A percentile compares a stretch with the other conserved stretches of the same genome.
phyloP scores from a whole-genome alignment of 2,797 vertebrate species.

The Chelonia mydas region DNA sequence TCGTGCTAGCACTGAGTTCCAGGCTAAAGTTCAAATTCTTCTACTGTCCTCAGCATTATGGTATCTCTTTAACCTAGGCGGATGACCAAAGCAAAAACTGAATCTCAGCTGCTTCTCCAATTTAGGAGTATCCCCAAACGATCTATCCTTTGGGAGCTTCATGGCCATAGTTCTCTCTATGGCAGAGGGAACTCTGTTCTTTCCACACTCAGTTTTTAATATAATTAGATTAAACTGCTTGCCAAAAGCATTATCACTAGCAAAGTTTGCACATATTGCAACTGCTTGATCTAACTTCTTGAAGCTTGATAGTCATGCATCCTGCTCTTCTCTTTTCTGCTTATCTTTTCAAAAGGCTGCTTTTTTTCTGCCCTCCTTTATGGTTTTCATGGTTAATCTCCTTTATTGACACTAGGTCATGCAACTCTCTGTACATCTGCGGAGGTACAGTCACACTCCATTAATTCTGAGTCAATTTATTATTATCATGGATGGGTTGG shows the following conservation, averaged over 20 bases:
- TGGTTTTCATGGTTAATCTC: conserved; percentile 27
- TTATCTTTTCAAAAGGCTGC: background rate
- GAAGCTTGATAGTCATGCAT: background rate
- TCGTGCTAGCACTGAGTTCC: background rate
- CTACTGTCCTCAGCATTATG: background rate
- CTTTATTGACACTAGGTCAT: background rate
- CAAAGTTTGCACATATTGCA: background rate
- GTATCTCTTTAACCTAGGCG: background rate
- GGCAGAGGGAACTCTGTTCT: background rate
- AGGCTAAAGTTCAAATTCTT: background rate
- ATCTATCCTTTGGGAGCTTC: background rate
- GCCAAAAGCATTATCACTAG: background rate
- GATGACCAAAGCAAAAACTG: background rate
- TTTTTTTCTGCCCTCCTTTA: background rate
- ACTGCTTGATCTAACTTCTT: background rate
- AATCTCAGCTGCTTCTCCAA: background rate
- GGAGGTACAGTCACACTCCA: background rate
- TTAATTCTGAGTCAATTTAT: background rate
- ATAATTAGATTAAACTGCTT: background rate
- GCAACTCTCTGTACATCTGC: background rate
- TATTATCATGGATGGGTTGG: background rate
- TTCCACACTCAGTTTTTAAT: background rate
- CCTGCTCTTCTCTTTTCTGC: background rate
- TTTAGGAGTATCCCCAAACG: background rate
- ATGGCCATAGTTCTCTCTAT: background rate